Evolutionary conservation across 2,888 invertebrate genomes (phyloP), one percentile per base, ranked within the genome.

Genomic region (Dicyrtomina minuta): DNA sequence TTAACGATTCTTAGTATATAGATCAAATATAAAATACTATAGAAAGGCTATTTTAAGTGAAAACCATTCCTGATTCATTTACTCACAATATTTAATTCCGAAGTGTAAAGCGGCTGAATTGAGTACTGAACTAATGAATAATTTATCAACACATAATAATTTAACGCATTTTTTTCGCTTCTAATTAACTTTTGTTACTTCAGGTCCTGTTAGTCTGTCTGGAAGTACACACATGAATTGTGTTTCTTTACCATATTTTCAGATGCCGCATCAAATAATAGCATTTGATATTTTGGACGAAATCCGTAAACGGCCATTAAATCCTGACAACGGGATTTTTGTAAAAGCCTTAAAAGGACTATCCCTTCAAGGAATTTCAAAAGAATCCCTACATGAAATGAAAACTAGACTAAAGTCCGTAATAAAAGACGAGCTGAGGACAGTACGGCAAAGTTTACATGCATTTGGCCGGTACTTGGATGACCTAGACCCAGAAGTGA

Each of bases 211-310:
- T 10, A 10, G 12, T 10, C 43, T 43, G 12, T 43, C 13, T 43
- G 43, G 13, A 13, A 12, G 43, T 12, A 43, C 13, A 12, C 12
- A 43, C 43, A 12, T 43, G 43, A 13, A 43, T 43, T 43, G 43
- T 43, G 13, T 43, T 10, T 43, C 43, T 10, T 12, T 12, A 43
- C 43, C 20, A 27, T 15, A 20, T 56, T 49, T 66, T 10, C 20
- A 68, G 68, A 68, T 68, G 26, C 68, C 68, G 8, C 68, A 68
- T 26, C 68, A 68, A 55, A 56, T 68, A 5, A 68, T 68, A 22
- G 68, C 68, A 8, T 62, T 62, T 33, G 68, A 68, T 26, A 33
- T 68, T 17, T 22, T 68, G 15, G 68, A 68, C n/a, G 68, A 68
- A 55, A 61, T 68, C 1, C 53, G 68, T n/a, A 61, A 62, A 39